Conservation (phyloP, 2,113 vertebrate genomes). For the Chamaetylas fuelleborni region DNA sequence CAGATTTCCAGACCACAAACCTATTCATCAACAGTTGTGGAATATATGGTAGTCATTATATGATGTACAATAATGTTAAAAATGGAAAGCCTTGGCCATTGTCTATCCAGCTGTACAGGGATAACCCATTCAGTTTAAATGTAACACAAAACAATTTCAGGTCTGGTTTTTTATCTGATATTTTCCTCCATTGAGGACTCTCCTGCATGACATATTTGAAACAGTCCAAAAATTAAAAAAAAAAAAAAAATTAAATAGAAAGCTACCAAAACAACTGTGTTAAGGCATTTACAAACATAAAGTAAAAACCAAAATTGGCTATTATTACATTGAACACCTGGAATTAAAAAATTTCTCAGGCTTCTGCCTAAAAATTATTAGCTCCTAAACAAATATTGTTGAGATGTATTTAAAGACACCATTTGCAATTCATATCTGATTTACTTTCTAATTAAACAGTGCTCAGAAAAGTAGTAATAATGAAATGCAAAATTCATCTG, state of each 20-base stretch:
- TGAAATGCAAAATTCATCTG: background rate
- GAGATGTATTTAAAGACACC: background rate
- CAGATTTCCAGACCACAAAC: background rate
- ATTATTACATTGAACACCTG: background rate
- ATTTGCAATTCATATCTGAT: constrained; percentile 46
- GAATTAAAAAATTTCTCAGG: background rate
- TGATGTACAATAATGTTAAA: background rate
- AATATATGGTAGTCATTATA: background rate
- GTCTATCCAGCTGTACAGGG: background rate
- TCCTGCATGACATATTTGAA: background rate
- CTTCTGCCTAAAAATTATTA: background rate
- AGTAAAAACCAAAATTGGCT: background rate
- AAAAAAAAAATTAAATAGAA: background rate
- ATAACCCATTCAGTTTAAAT: background rate
- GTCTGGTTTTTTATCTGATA: background rate
- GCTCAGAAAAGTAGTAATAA: background rate
- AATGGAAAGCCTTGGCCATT: background rate
- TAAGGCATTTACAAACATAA: background rate
- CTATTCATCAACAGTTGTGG: background rate
- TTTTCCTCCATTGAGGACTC: background rate
- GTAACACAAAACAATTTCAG: background rate
- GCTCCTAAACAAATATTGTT: constrained; percentile 8
- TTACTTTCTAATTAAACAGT: constrained; percentile 32
- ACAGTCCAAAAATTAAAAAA: background rate
- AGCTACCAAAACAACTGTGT: background rate